Percentiles rank a stretch among this genome's conserved stretches.
phyloP scores from a whole-genome alignment of 2,888 invertebrate genomes.

The Cryptocephalus primarius region DNA sequence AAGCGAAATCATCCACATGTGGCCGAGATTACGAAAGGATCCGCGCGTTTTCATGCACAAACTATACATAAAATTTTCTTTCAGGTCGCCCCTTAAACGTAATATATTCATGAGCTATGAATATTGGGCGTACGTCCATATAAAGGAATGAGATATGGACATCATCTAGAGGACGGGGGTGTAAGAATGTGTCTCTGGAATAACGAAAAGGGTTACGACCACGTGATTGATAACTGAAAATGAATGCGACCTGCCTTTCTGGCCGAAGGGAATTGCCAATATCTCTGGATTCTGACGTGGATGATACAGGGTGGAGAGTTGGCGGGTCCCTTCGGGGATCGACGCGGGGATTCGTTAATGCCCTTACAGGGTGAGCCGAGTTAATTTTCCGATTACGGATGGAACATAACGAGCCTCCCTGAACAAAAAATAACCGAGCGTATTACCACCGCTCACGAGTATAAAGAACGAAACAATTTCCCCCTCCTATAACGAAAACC shows the following conservation, averaged over 20 bases:
- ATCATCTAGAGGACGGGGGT: conserved; percentile 15
- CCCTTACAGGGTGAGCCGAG: no score
- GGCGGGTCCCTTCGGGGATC: neutral
- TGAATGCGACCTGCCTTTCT: conserved; percentile 15
- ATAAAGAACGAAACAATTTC: no score
- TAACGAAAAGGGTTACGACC: conserved; percentile 16
- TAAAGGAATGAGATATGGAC: conserved; percentile 20
- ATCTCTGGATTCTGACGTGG: conserved; percentile 9
- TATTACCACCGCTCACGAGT: no score
- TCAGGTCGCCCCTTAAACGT: conserved; percentile 11
- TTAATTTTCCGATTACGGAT: no score
- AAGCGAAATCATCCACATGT: conserved; percentile 14
- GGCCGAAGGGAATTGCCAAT: conserved; percentile 18
- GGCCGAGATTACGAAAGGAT: conserved; percentile 11
- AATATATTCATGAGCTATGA: conserved; percentile 19
- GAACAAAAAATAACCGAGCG: no score
- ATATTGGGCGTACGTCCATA: conserved; percentile 17
- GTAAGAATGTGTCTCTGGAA: conserved; percentile 17
- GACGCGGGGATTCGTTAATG: neutral
- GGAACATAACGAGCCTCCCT: no score
- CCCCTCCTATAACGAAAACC: no score
- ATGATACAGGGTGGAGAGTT: conserved; percentile 5
- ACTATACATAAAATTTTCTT: conserved; percentile 16
- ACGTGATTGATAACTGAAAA: conserved; percentile 19
- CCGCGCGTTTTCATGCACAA: conserved; percentile 5